Percentiles rank a stretch among this genome's conserved stretches.
phyloP scores from a whole-genome alignment of 2,888 invertebrate species.

The Philereme vetulata region DNA sequence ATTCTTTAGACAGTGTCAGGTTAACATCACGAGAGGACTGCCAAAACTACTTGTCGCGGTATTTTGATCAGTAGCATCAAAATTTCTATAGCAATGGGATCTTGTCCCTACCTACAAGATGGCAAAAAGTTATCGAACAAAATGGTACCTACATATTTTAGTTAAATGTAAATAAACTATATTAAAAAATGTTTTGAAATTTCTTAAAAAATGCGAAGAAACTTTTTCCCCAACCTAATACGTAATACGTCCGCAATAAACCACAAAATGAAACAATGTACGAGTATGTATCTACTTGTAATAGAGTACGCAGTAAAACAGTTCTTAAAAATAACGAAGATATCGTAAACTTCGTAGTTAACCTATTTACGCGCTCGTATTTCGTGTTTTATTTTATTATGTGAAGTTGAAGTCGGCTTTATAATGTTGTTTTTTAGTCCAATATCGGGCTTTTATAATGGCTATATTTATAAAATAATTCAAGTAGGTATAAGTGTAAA shows the following conservation, averaged over 20 bases:
- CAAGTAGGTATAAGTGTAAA: neutral
- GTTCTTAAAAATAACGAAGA: slow-evolving; percentile 5
- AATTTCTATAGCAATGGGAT: too few relatives aligned
- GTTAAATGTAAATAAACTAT: too few relatives aligned
- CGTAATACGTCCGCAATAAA: neutral
- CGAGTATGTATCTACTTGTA: neutral
- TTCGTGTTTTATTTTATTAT: slow-evolving; percentile 20
- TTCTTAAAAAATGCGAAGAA: too few relatives aligned
- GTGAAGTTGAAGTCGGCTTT: neutral
- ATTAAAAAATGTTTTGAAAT: too few relatives aligned
- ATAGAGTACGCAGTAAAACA: neutral
- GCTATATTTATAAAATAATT: neutral
- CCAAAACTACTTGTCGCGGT: too few relatives aligned
- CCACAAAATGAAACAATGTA: neutral
- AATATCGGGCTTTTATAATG: neutral
- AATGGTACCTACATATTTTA: too few relatives aligned
- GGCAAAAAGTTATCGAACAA: too few relatives aligned
- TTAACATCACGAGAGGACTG: too few relatives aligned
- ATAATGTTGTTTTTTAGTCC: neutral
- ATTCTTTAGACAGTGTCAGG: too few relatives aligned
- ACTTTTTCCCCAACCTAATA: too few relatives aligned
- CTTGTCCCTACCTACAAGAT: too few relatives aligned
- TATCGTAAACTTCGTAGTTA: slow-evolving; percentile 19
- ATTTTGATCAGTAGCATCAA: too few relatives aligned
- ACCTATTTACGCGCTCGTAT: slow-evolving; percentile 20